These are phyloP conservation scores for Napeogenes sylphis DNA, from an alignment of 2,888 invertebrate genomes.

Conservation along the genomic window DNA sequence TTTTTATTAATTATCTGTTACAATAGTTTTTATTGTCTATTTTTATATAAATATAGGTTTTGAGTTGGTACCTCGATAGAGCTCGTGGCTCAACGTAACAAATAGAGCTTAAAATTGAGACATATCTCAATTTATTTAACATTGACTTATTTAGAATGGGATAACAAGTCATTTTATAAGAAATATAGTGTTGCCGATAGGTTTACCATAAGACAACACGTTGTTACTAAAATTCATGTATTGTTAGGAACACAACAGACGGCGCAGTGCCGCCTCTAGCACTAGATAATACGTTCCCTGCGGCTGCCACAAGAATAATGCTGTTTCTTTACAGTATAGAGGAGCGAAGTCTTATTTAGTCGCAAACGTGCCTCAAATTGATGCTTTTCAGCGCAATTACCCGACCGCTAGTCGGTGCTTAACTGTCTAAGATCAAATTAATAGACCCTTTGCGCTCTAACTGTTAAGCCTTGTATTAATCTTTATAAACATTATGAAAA, in stretches of 20 bases:
- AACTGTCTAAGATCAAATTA: conserved; percentile 24
- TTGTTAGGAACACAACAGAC: conserved; percentile 25
- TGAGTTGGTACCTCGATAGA: no score
- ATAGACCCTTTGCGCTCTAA: conserved; percentile 38
- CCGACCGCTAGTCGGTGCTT: conserved; percentile 41
- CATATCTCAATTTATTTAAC: conserved; percentile 3
- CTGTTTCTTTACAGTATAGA: conserved; percentile 67
- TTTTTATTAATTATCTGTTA: no score
- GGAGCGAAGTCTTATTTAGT: conserved; percentile 74
- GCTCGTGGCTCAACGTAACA: not conserved
- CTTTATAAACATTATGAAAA: not conserved
- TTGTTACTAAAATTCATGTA: conserved; percentile 28
- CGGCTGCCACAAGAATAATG: conserved; percentile 71
- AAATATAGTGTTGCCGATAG: conserved; percentile 16
- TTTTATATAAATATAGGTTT: not conserved
- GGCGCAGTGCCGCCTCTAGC: conserved; percentile 54
- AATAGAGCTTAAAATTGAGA: conserved; percentile 2
- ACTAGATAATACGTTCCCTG: conserved; percentile 61
- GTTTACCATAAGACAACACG: conserved; percentile 12
- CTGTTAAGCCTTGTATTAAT: conserved; percentile 1
- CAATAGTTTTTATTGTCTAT: no score
- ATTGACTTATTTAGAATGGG: not conserved
- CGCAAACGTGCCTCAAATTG: conserved; percentile 67
- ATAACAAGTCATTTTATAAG: conserved; percentile 5
- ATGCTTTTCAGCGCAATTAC: conserved; percentile 72